These are phyloP conservation scores for Zeugodacus cucurbitae DNA, from an alignment of 1,140 invertebrate genomes.

Conservation along the genomic window DNA sequence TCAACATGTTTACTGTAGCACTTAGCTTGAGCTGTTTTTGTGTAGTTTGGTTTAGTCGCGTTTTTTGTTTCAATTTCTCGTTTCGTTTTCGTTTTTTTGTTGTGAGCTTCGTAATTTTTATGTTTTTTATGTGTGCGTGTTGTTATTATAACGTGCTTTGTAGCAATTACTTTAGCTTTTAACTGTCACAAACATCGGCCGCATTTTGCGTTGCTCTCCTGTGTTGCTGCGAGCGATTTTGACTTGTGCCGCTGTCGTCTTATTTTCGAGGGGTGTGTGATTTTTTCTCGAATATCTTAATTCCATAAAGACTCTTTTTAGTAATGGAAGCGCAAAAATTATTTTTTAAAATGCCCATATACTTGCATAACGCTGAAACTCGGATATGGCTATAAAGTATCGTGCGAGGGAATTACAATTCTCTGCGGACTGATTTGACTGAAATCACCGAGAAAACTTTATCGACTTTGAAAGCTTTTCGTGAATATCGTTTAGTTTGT, in stretches of 20 bases:
- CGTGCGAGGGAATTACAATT: not conserved
- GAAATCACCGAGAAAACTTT: not conserved
- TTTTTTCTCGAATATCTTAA: not conserved
- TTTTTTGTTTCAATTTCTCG: not conserved
- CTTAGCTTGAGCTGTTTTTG: not conserved
- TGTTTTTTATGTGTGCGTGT: not conserved
- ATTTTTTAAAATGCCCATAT: not conserved
- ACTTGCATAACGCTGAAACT: not conserved
- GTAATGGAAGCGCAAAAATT: not conserved
- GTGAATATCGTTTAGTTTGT: too few species aligned
- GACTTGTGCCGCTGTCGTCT: not conserved
- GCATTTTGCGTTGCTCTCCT: not conserved
- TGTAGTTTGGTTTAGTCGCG: not conserved
- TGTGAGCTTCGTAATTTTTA: too few species aligned
- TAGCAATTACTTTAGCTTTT: conserved; percentile 9
- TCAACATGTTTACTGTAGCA: conserved; percentile 10
- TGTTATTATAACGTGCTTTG: conserved; percentile 10
- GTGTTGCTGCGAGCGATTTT: not conserved
- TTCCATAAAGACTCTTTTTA: not conserved
- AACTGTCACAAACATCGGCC: conserved; percentile 11
- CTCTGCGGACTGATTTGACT: not conserved
- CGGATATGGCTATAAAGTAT: not conserved
- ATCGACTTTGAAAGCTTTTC: not conserved
- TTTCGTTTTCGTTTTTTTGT: not conserved
- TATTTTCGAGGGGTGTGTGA: not conserved